Evolutionary conservation across 2,888 invertebrate species (phyloP).

Genomic region (Lasioglossum calceatum): DNA sequence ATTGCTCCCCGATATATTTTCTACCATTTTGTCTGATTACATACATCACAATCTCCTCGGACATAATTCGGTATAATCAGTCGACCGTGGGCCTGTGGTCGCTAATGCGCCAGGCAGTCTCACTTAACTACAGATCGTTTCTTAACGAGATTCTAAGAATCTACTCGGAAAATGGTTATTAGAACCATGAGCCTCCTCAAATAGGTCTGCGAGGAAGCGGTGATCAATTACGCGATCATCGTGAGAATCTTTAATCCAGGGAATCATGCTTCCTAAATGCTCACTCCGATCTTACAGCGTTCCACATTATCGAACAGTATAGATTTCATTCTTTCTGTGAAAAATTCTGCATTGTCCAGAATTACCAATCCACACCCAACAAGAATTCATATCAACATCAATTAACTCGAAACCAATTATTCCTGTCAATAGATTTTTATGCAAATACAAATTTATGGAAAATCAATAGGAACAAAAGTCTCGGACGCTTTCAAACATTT

Average conservation of each 20-base stretch:
- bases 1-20: neutral
- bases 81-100: conserved; percentile 14
- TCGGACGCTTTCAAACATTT: neutral
- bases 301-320: neutral
- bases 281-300: neutral
- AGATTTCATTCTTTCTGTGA: neutral
- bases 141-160: conserved; percentile 75
- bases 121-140: conserved; percentile 72
- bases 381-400: too few relatives aligned
- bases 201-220: conserved; percentile 30
- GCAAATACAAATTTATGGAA: too few relatives aligned
- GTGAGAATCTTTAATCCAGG: conserved; percentile 46
- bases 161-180: conserved; percentile 71
- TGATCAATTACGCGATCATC: conserved; percentile 58
- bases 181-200: conserved; percentile 56
- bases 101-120: conserved; percentile 46
- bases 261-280: neutral
- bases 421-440: too few relatives aligned
- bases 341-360: neutral
- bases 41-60: neutral
- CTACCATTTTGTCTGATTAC: conserved; percentile 16
- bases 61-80: conserved; percentile 62
- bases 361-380: neutral
- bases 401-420: too few relatives aligned
- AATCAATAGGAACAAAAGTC: neutral